phyloP scores from a whole-genome alignment of 2,888 invertebrate species.

The Oligia strigilis region DNA sequence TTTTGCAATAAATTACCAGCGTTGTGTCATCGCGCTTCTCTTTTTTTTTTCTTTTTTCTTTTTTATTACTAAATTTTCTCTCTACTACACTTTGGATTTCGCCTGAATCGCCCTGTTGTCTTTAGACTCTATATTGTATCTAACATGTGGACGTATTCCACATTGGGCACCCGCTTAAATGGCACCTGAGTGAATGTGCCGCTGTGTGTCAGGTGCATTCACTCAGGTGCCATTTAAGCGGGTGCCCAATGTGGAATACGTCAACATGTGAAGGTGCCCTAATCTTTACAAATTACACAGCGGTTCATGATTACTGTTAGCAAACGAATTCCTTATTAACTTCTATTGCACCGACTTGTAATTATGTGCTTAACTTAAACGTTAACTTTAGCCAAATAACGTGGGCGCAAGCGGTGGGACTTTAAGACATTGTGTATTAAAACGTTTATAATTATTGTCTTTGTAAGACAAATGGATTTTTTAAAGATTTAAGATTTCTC shows the following conservation, averaged over 20 bases:
- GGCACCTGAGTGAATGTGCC: too few relatives aligned
- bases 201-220: too few relatives aligned
- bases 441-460: slow-evolving; percentile 25
- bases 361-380: slow-evolving; percentile 52
- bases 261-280: slow-evolving; percentile 34
- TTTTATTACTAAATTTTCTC: too few relatives aligned
- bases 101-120: not conserved
- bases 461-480: slow-evolving; percentile 43
- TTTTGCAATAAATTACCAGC: too few relatives aligned
- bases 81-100: too few relatives aligned
- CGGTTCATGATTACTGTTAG: slow-evolving; percentile 45
- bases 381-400: slow-evolving; percentile 51
- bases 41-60: too few relatives aligned
- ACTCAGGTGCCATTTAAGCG: too few relatives aligned
- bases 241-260: too few relatives aligned
- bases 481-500: slow-evolving; percentile 41
- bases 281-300: slow-evolving; percentile 28
- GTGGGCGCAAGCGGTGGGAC: slow-evolving; percentile 22
- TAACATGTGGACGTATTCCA: not conserved
- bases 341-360: slow-evolving; percentile 49
- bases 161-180: too few relatives aligned
- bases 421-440: slow-evolving; percentile 18
- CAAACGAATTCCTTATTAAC: slow-evolving; percentile 64
- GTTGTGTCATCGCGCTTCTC: too few relatives aligned
- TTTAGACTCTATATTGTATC: not conserved